phyloP scores from a whole-genome alignment of 2,797 vertebrate species.

The Naso thynnoides region DNA sequence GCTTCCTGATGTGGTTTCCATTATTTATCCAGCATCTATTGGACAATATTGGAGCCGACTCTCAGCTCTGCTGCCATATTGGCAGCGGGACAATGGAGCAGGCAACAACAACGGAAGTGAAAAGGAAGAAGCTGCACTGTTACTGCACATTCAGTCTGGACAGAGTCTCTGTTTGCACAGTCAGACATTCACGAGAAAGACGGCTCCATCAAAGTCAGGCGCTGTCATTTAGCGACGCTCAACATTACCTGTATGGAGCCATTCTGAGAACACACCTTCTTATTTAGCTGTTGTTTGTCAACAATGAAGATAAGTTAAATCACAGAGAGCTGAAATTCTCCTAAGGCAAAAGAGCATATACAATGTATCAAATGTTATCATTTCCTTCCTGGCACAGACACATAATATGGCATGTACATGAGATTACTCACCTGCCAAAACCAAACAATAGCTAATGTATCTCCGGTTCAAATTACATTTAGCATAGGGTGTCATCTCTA shows the following conservation, averaged over 20 bases:
- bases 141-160: conserved; percentile 51
- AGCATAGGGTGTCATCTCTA: conserved; percentile 80
- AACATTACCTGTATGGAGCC: conserved; percentile 10
- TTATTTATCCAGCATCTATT: conserved; percentile 81
- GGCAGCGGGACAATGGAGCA: conserved; percentile 55
- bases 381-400: conserved; percentile 55
- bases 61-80: conserved; percentile 67
- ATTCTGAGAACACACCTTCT: conserved; percentile 22
- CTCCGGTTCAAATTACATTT: conserved; percentile 78
- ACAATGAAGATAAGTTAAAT: conserved; percentile 56
- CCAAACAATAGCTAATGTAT: conserved; percentile 79
- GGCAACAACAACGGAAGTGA: conserved; percentile 61
- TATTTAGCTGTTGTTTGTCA: conserved; percentile 50
- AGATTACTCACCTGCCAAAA: conserved; percentile 77
- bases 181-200: conserved; percentile 33
- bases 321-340: conserved; percentile 21
- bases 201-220: conserved; percentile 45
- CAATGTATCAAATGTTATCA: conserved; percentile 51
- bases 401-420: conserved; percentile 48
- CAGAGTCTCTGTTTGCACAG: conserved; percentile 48
- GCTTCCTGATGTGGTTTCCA: conserved; percentile 81
- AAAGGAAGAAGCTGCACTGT: conserved; percentile 53
- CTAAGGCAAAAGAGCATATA: conserved; percentile 13
- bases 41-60: conserved; percentile 71
- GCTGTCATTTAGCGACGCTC: conserved; percentile 42